Percentiles rank a stretch among this genome's conserved stretches.
These are phyloP conservation scores for Flabesymbios commensalis DNA, from an alignment of 2,888 invertebrate genomes.

Conservation along the genomic window DNA sequence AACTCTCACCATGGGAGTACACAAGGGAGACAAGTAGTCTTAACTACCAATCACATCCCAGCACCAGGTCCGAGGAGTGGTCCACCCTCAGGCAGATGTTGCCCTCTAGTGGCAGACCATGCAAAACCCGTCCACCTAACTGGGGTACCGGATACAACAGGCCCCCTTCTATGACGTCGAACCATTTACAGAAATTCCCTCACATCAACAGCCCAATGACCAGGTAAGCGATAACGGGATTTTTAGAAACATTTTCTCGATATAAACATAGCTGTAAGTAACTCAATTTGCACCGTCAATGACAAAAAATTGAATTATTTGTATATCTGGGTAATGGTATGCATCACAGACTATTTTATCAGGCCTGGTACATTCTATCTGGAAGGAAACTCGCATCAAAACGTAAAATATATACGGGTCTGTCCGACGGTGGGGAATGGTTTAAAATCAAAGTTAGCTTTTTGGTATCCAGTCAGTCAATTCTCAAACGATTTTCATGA, in stretches of 20 bases:
- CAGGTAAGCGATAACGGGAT: conserved; percentile 48
- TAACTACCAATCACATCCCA: conserved; percentile 16
- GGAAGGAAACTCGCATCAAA: too few species aligned
- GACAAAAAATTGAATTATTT: too few species aligned
- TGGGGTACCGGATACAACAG: conserved; percentile 48
- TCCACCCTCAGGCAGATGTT: conserved; percentile 55
- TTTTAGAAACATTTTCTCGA: not conserved
- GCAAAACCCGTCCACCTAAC: conserved; percentile 38
- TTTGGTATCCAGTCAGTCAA: too few species aligned
- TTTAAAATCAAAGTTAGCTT: too few species aligned
- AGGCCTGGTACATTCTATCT: too few species aligned
- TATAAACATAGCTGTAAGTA: not conserved
- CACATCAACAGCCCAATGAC: conserved; percentile 55
- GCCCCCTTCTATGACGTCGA: conserved; percentile 33
- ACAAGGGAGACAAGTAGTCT: conserved; percentile 32
- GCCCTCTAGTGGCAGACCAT: conserved; percentile 44
- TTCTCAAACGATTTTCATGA: too few species aligned
- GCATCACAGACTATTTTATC: too few species aligned
- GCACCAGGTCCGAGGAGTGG: conserved; percentile 47
- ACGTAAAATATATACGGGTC: too few species aligned
- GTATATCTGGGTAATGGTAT: too few species aligned
- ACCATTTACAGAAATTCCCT: conserved; percentile 39
- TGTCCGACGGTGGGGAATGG: too few species aligned
- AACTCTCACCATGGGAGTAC: conserved; percentile 41
- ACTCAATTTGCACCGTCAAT: too few species aligned